Evolutionary conservation across 2,113 vertebrate species (phyloP).

Genomic region (Macquaria australasica): DNA sequence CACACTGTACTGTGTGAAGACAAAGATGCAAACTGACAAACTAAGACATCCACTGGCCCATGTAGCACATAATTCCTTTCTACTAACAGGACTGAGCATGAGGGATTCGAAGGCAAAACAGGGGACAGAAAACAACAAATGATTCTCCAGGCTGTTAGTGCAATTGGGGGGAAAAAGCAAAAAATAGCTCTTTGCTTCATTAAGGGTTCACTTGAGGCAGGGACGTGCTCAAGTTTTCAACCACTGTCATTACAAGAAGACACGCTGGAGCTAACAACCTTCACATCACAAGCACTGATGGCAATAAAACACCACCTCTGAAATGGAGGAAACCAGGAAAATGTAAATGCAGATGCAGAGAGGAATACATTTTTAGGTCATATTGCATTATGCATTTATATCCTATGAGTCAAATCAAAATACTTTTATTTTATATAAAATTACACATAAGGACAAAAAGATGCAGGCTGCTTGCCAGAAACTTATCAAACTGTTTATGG

Average conservation of each 20-base stretch:
- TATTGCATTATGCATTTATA: background rate
- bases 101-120: constrained; percentile 31
- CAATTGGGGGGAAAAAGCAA: constrained; percentile 43
- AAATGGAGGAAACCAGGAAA: background rate
- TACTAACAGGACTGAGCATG: background rate
- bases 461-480: background rate
- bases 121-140: constrained; percentile 22
- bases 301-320: background rate
- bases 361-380: background rate
- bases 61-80: constrained; percentile 5
- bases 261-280: background rate
- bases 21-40: constrained; percentile 23
- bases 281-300: background rate
- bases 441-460: background rate
- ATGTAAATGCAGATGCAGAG: background rate
- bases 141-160: constrained; percentile 24
- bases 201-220: constrained; percentile 27
- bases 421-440: background rate
- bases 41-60: background rate
- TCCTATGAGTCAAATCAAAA: background rate
- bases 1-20: background rate
- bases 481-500: background rate
- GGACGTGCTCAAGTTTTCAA: constrained; percentile 23
- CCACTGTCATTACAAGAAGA: constrained; percentile 13
- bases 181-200: constrained; percentile 51